These are phyloP conservation scores for Gavialis gangeticus DNA, from an alignment of 2,113 vertebrate species.

Conservation along the genomic window DNA sequence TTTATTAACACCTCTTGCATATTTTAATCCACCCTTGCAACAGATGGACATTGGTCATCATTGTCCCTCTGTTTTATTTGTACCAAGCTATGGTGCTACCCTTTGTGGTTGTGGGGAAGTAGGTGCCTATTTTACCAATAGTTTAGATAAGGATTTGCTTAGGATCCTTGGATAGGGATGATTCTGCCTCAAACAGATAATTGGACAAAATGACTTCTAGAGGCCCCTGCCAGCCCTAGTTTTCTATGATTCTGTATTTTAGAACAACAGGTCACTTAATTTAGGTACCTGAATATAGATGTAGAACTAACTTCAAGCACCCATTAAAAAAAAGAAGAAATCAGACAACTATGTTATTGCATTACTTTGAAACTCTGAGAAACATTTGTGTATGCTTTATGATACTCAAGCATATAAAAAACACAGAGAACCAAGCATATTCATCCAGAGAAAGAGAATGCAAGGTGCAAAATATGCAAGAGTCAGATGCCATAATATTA, in stretches of 20 bases:
- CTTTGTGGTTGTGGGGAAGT: too few relatives aligned
- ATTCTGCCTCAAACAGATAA: too few relatives aligned
- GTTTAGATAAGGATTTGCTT: too few relatives aligned
- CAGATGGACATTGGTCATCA: too few relatives aligned
- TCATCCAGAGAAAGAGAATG: neutral
- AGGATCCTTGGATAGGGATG: too few relatives aligned
- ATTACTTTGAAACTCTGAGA: neutral
- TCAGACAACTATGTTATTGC: neutral
- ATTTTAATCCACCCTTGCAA: too few relatives aligned
- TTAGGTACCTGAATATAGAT: neutral
- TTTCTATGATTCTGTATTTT: neutral
- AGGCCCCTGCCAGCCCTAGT: too few relatives aligned
- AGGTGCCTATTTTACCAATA: too few relatives aligned
- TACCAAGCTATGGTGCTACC: too few relatives aligned
- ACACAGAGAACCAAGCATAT: neutral
- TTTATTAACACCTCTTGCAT: too few relatives aligned
- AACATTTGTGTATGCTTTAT: neutral
- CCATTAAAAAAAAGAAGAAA: neutral
- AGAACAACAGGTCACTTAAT: neutral
- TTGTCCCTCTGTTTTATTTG: too few relatives aligned
- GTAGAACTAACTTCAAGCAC: neutral
- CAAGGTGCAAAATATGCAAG: conserved; percentile 10
- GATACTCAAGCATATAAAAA: neutral
- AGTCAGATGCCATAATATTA: conserved; percentile 15
- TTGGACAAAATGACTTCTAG: too few relatives aligned